Conservation (phyloP, 2,888 invertebrate genomes). For the Platypus cylindrus region DNA sequence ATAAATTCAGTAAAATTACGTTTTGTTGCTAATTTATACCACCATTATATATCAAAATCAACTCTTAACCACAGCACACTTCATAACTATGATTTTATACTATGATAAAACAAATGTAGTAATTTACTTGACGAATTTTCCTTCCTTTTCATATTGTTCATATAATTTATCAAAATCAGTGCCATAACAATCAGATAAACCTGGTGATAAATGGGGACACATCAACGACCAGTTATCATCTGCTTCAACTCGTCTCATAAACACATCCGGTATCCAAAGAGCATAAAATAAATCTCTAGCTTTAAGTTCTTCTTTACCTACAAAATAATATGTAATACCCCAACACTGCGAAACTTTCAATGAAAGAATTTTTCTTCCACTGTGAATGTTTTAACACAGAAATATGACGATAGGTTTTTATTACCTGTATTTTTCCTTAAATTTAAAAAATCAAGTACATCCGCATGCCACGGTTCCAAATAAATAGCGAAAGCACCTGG, state of each 20-base stretch:
- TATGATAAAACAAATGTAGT: background rate
- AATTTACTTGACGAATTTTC: conserved; percentile 45
- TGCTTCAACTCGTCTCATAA: conserved; percentile 86
- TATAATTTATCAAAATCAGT: conserved; percentile 87
- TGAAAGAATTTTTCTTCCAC: no score
- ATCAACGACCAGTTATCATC: conserved; percentile 87
- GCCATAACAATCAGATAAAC: conserved; percentile 86
- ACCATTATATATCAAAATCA: no score
- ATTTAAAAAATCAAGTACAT: conserved; percentile 90
- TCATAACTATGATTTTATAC: no score
- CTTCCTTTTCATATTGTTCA: conserved; percentile 71
- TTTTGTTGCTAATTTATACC: no score
- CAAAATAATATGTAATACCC: background rate
- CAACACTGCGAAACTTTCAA: no score
- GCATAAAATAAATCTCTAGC: conserved; percentile 95
- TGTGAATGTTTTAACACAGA: no score
- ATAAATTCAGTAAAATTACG: no score
- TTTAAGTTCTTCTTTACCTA: conserved; percentile 77
- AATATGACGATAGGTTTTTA: no score
- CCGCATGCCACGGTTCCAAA: conserved; percentile 98
- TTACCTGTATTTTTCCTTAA: conserved; percentile 75
- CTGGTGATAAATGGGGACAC: conserved; percentile 92
- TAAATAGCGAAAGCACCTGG: conserved; percentile 98
- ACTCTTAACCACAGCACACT: no score
- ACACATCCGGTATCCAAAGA: conserved; percentile 96